Conservation (phyloP, 2,888 invertebrate species). For the Pteria penguin region DNA sequence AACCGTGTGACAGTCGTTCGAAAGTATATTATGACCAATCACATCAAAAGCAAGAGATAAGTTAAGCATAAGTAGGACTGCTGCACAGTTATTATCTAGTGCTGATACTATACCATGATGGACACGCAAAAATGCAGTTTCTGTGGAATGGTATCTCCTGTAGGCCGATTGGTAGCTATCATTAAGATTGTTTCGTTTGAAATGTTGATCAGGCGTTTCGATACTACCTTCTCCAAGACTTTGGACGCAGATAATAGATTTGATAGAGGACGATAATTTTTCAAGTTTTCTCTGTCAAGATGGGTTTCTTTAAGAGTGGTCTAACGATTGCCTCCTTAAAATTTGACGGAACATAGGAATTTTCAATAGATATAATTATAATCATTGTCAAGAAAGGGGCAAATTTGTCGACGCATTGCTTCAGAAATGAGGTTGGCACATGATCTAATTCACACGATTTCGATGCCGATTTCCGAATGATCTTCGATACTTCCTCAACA, state of each 20-base stretch:
- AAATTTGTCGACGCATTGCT: neutral
- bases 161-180: slow-evolving; percentile 18
- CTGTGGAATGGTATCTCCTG: slow-evolving; percentile 4
- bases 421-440: slow-evolving; percentile 4
- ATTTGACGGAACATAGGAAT: neutral
- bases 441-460: slow-evolving; percentile 27
- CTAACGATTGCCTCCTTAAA: slow-evolving; percentile 13
- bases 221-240: slow-evolving; percentile 15
- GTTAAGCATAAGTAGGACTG: slow-evolving; percentile 12
- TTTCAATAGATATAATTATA: neutral
- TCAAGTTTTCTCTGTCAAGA: neutral
- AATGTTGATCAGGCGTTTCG: neutral
- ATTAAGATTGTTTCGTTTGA: neutral
- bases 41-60: neutral
- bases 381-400: neutral
- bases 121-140: slow-evolving; percentile 8
- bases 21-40: neutral
- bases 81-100: neutral
- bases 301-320: slow-evolving; percentile 1
- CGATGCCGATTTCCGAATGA: neutral
- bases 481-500: neutral
- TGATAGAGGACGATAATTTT: slow-evolving; percentile 23
- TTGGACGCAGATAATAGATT: slow-evolving; percentile 19
- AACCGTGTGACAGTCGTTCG: neutral
- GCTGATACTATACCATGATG: slow-evolving; percentile 7